These are phyloP conservation scores for Ataeniobius toweri DNA, from an alignment of 2,797 vertebrate genomes.

Conservation along the genomic window DNA sequence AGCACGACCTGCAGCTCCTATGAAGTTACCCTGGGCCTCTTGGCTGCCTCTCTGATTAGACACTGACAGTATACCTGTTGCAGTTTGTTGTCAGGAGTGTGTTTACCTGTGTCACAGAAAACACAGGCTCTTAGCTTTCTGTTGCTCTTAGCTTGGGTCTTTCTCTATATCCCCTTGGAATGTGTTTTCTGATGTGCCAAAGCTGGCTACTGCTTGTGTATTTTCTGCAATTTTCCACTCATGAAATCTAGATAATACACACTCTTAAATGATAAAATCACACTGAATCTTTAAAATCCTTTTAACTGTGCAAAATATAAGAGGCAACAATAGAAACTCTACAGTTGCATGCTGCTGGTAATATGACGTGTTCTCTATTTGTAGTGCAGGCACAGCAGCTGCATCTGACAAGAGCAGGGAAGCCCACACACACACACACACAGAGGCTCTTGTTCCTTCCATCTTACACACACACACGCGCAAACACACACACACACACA, in stretches of 20 bases:
- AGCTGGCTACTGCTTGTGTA: not conserved
- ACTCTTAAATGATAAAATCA: not conserved
- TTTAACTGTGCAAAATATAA: not conserved
- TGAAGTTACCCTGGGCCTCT: not conserved
- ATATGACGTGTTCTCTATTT: conserved; percentile 50
- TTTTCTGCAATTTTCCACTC: not conserved
- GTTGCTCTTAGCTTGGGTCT: not conserved
- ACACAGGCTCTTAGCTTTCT: no score
- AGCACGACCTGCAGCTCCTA: no score
- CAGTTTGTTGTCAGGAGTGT: not conserved
- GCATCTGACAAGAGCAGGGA: conserved; percentile 52
- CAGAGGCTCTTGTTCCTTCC: conserved; percentile 18
- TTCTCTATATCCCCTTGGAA: not conserved
- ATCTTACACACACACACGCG: conserved; percentile 14
- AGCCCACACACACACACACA: conserved; percentile 9
- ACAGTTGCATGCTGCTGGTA: conserved; percentile 20
- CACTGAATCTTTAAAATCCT: not conserved
- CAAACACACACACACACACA: conserved; percentile 1
- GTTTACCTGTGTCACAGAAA: not conserved
- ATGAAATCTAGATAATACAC: not conserved
- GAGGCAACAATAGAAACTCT: conserved; percentile 12
- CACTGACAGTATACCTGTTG: no score
- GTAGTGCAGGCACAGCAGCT: conserved; percentile 66
- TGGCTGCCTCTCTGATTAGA: not conserved
- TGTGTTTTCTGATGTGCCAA: not conserved